phyloP scores from a whole-genome alignment of 2,113 vertebrate genomes.

The Boulengeromyrus knoepffleri region DNA sequence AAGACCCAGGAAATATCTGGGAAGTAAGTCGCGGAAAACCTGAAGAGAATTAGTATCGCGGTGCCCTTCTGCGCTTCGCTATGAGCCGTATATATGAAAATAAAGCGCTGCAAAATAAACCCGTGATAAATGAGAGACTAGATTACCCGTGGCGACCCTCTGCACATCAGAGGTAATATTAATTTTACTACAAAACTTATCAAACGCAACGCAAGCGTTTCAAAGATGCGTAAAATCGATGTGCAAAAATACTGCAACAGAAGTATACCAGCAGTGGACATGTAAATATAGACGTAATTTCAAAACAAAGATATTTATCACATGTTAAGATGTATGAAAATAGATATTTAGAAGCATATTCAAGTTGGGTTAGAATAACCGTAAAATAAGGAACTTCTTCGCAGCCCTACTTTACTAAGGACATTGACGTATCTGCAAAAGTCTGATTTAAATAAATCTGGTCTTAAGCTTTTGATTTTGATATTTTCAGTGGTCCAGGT shows the following conservation, averaged over 20 bases:
- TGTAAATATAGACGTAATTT: background rate
- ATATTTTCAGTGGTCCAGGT: slow-evolving; percentile 57
- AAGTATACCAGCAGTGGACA: background rate
- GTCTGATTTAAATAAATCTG: background rate
- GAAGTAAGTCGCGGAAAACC: slow-evolving; percentile 40
- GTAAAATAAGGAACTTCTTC: background rate
- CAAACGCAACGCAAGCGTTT: background rate
- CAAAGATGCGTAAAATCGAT: background rate
- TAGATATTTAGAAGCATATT: background rate
- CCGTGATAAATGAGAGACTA: slow-evolving; percentile 61
- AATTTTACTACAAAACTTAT: background rate
- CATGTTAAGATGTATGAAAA: background rate
- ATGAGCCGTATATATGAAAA: slow-evolving; percentile 77
- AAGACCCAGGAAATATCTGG: slow-evolving; percentile 28
- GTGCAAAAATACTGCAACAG: background rate
- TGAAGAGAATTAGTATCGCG: background rate
- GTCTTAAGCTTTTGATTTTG: background rate
- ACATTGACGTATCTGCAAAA: background rate
- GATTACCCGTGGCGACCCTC: slow-evolving; percentile 53
- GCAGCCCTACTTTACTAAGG: background rate
- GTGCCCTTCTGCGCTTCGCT: background rate
- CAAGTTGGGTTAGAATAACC: background rate
- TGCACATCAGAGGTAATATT: slow-evolving; percentile 60
- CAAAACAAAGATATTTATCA: background rate
- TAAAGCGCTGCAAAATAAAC: slow-evolving; percentile 62